These are phyloP conservation scores for Puffinus mauretanicus DNA, from an alignment of 2,113 vertebrate species.

Conservation along the genomic window DNA sequence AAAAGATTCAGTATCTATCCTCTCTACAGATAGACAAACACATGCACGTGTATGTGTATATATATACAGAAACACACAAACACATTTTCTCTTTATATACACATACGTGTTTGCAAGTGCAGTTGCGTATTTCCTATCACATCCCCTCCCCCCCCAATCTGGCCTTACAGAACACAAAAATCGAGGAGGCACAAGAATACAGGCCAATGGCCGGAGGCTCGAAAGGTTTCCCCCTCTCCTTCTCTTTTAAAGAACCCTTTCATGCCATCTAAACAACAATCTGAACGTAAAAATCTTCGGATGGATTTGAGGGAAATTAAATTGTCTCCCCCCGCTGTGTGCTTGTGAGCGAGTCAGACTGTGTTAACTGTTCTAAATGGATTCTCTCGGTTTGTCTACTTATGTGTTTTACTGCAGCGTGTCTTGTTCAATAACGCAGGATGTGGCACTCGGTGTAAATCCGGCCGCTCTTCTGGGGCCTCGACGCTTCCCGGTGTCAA, in stretches of 20 bases:
- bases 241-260: background rate
- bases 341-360: slow-evolving; percentile 16
- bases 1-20: background rate
- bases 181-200: background rate
- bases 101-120: rapidly evolving
- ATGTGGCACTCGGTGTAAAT: slow-evolving; percentile 10
- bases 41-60: too few species aligned
- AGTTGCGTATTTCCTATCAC: background rate
- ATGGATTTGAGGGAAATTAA: slow-evolving; percentile 51
- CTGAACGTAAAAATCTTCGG: slow-evolving; percentile 19
- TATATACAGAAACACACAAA: background rate
- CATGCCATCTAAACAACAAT: background rate
- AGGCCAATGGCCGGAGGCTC: background rate
- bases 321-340: slow-evolving; percentile 47
- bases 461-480: background rate
- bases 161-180: background rate
- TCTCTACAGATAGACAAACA: background rate
- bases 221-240: background rate
- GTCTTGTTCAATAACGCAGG: slow-evolving; percentile 40
- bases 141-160: rapidly evolving
- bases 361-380: slow-evolving; percentile 59
- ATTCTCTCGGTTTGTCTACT: slow-evolving; percentile 49
- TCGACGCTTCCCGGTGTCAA: background rate
- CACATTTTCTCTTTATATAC: background rate
- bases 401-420: slow-evolving; percentile 17